Evolutionary conservation across 1,140 invertebrate genomes (phyloP), one percentile per base, ranked within the genome.

Genomic region (Colletes gigas): DNA sequence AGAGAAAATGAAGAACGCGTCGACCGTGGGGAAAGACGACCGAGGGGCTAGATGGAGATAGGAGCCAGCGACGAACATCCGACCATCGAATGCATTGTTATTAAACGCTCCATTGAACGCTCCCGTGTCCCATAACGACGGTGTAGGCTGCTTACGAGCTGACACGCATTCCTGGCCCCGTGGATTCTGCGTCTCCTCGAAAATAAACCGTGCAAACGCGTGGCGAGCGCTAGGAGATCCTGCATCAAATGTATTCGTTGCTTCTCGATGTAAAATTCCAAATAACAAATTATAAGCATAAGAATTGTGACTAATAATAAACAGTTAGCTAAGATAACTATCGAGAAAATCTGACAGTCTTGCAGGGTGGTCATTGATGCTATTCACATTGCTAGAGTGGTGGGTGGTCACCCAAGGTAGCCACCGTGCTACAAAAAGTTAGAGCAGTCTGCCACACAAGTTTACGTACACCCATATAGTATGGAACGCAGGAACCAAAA

Each of bases 41-140:
- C 19, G 52, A 69, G 65, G 65, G 69, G 41, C 41, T 79, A 41
- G 69, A 52, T 52, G 70, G 73, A 72, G 82, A 76, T 71, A 83
- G 66, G 15, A 63, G 50, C 17, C 47, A 15, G 44, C 30, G 59
- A 76, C 30, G 5, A 57, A 19, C n/a, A 7, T 19, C 71, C 63
- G n/a, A n/a, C 79, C 47, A 83, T 54, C 50, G 78, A 75, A 89
- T 82, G 84, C 79, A 75, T 86, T 84, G 69, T 89, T 86, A 87
- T 89, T 87, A 86, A 86, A 88, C 74, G 76, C 69, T 81, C 47
- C 82, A 86, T 82, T 79, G 87, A 85, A 47, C 44, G 44, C 44
- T 47, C 6, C 50, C 10, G 50, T 10, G 9, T 50, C 9, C 50
- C 70, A 62, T 68, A 73, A 79, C 68, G 30, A 67, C 41, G 19